These are phyloP conservation scores for Netelia melanura DNA, from an alignment of 2,888 invertebrate species.

Conservation along the genomic window DNA sequence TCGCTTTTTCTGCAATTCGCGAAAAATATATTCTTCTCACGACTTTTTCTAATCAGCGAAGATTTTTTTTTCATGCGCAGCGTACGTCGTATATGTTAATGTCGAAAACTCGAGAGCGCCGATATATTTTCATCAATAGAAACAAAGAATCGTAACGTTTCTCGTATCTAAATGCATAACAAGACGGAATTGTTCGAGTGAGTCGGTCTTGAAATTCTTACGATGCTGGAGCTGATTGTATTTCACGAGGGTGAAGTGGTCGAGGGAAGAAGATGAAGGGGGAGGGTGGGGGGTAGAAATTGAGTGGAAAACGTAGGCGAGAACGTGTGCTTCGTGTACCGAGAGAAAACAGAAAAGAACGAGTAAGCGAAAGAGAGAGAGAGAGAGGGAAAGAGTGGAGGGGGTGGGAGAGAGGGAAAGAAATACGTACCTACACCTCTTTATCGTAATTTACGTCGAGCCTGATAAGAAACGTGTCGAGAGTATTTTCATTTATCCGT, in stretches of 20 bases:
- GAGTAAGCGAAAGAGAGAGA: neutral
- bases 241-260: constrained; percentile 40
- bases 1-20: neutral
- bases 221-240: constrained; percentile 68
- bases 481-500: constrained; percentile 72
- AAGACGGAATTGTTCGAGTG: constrained; percentile 38
- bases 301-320: constrained; percentile 34
- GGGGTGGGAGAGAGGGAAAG: constrained; percentile 37
- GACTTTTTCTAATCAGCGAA: neutral
- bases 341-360: constrained; percentile 35
- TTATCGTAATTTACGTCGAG: constrained; percentile 75
- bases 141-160: constrained; percentile 3
- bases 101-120: neutral
- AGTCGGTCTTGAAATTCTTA: constrained; percentile 70
- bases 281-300: constrained; percentile 6
- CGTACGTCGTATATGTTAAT: neutral
- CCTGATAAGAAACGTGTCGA: constrained; percentile 76
- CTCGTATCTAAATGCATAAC: constrained; percentile 43
- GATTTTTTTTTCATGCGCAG: neutral
- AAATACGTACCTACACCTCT: constrained; percentile 67
- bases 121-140: neutral
- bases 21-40: neutral
- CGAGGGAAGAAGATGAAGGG: neutral
- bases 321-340: constrained; percentile 41
- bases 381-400: constrained; percentile 20